Base-by-base conservation (phyloP, 2,113 vertebrate genomes). In the Paradoxurus hermaphroditus region DNA sequence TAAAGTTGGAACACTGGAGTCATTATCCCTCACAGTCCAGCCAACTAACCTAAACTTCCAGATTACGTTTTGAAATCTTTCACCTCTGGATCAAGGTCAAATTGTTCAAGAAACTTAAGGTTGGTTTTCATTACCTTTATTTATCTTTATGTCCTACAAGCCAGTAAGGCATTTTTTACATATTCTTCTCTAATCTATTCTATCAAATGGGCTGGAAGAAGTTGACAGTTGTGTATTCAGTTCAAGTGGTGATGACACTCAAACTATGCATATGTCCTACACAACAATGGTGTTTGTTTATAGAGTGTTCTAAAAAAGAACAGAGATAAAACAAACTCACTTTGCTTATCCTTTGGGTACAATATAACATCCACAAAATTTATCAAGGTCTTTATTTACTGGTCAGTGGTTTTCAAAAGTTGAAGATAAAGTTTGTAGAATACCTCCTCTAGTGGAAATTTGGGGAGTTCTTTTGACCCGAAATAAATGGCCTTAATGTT, bases 401-500 rank as follows among this genome's bases (percentile, higher is more conserved):
- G 86, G 44, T 73, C 49, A 84, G 39, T 63, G 53, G 23, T 70
- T 95, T 89, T 90, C 62, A 89, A 53, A 86, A 65, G 29, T 29
- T 87, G 46, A 96, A 94, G 86, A 96, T 36, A 82, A 87, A 95
- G 16, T 94, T 86, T 86, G 27, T 5, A 79, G 84, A 92, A 68
- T 67, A 90, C 1, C 5, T 94, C 73, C n/a, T 62, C 34, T 90
- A 51, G 31, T 6, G 1, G 72, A 88, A 97, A 85, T 53, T 21
- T 86, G 77, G 6, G n/a, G 59, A 86, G 39, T 92, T 63, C 72
- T 93, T 95, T 86, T 86, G 75, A 94, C 27, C 31, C 49, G 15
- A 92, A 92, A 94, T 86, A 96, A 97, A 98, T 67, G 19, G 73
- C 53, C 7, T 87, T 77, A 59, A 92, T 16, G 7, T 82, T 91